Evolutionary conservation across 2,797 vertebrate species (phyloP).

Genomic region (Acanthis flammea): DNA sequence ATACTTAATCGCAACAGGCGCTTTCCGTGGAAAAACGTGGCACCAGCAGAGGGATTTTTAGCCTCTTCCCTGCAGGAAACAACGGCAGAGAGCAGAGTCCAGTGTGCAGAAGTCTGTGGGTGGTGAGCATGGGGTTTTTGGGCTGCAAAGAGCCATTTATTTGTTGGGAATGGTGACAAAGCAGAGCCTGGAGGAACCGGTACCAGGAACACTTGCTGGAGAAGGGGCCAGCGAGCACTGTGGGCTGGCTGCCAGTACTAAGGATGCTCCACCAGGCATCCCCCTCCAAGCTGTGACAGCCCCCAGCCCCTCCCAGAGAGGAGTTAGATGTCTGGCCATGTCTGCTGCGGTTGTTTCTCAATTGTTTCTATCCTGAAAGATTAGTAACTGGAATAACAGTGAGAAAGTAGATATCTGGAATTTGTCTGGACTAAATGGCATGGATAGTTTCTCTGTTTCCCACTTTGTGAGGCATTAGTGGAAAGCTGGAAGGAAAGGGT

Average conservation of each 20-base stretch:
- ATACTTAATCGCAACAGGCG: conserved; percentile 57
- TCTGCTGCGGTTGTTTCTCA: neutral
- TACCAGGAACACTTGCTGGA: neutral
- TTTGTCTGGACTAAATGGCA: neutral
- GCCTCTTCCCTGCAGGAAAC: conserved; percentile 7
- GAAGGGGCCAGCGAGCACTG: accelerated
- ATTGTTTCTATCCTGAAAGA: neutral
- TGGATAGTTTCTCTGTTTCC: neutral
- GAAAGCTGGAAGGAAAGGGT: neutral
- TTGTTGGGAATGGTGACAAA: neutral
- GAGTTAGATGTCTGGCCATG: accelerated
- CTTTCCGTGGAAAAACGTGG: conserved; percentile 59
- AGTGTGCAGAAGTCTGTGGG: accelerated
- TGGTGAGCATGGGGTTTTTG: neutral
- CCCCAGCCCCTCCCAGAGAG: neutral
- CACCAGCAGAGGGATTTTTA: neutral
- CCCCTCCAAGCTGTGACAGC: neutral
- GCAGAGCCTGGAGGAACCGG: accelerated
- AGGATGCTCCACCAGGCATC: neutral
- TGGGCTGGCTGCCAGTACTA: accelerated
- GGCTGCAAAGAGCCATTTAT: neutral
- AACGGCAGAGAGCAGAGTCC: neutral
- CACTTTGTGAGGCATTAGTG: neutral
- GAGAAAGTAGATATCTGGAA: neutral
- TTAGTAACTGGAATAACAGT: neutral